Base-by-base conservation (phyloP, 2,113 vertebrate genomes). In the Chlorodrepanis virens region DNA sequence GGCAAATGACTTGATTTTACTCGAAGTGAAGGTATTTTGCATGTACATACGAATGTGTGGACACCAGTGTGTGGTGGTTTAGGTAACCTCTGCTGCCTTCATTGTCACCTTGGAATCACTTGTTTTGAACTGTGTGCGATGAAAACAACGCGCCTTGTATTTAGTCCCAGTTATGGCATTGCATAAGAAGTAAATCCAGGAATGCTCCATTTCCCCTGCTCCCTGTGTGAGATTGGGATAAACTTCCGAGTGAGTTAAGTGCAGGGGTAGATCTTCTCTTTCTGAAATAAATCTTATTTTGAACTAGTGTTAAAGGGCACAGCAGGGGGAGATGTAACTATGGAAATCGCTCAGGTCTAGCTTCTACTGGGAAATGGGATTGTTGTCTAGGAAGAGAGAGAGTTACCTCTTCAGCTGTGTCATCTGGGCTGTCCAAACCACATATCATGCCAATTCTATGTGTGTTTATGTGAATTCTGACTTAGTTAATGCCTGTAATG, bases 11-110 rank as follows among this genome's bases (percentile, higher is more conserved):
- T 60, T 33, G 37, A 25, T 33, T 93, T 92, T 40, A 6, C 42
- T 75, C 29, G 21, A 47, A 28, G 21, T n/a, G 29, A 28, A 35
- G 25, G 5, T 23, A 3, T n/a, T 50, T 24, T 50, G 52, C 5
- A 2, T 12, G 29, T 21, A 9, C 21, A 2, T 9, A 3, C 1
- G 10, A 27, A 3, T 1, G 1, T 5, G 35, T 37, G 25, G 33
- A 12, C 47, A 8, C 3, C 19, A 3, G 1, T 11, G 1, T 19
- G 3, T 18, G 28, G 10, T 27, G 59, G 19, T n/a, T 61, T 35
- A 33, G 47, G 49, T 23, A n/a, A 60, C 23, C 37, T 50, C 74
- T 61, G 67, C 47, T 83, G 11, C 50, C 33, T 83, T 9, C 44
- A 52, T 28, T 7, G 5, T 50, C 37, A 14, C 22, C 67, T 28